Evolutionary conservation across 2,888 invertebrate genomes (phyloP), one percentile per base, ranked within the genome.

Genomic region (Vesta saturnalis): DNA sequence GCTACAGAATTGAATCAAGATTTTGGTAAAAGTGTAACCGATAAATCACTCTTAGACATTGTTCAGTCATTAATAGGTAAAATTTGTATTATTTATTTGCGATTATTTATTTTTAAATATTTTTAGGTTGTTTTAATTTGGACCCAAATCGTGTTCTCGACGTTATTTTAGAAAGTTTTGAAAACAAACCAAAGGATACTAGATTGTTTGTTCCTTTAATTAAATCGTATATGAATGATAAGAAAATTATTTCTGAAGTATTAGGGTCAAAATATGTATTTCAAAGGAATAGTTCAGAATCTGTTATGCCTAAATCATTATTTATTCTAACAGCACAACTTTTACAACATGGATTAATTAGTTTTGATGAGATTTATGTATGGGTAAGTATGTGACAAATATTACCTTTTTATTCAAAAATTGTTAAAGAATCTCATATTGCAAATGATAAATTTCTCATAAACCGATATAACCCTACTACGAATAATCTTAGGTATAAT

Each of bases 61-160:
- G 94, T 97, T 62, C 95, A 96, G 82, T 96, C 97, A 1, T 86
- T 98, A 63, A 97, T 98, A 83, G 97, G 96, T 95, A 86, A 82
- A 19, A 1, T 8, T 8, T 19, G 47, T 14, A 16, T 19, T 15
- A 16, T 57, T 16, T 23, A 47, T 21, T 54, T 43, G 10, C 52
- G 22, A 18, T 23, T n/a, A 30, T 47, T 39, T 49, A 23, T n/a
- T n/a, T n/a, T n/a, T n/a, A 62, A 47, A 47, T 47, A 8, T 64
- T 86, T 86, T 54, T 83, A 95, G 98, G 99, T 79, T 98, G 97
- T 84, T 99, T 99, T 83, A 99, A 99, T 86, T 89, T 99, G 82
- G 99, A 99, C 85, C 99, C 99, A 2, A 99, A 99, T 84, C 88
- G 99, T 80, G 97, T 98, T 12, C 86, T 99, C 73, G 99, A 99